Base-by-base conservation (phyloP, 2,888 invertebrate species). In the Mimumesa dahlbomi region DNA sequence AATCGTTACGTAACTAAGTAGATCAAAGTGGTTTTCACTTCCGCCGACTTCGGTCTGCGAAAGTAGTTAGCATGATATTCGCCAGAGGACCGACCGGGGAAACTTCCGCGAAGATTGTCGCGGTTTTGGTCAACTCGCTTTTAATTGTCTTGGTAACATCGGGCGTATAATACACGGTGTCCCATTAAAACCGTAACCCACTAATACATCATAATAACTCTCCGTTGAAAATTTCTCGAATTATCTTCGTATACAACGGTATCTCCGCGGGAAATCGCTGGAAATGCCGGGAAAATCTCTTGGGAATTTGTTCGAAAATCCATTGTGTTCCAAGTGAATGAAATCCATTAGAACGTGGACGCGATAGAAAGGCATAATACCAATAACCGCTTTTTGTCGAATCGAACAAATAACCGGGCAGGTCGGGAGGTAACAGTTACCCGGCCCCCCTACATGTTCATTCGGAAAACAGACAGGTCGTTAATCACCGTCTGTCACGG, bases 1-100 rank as follows among this genome's bases (percentile, higher is more conserved):
- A 42, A n/a, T n/a, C n/a, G n/a, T n/a, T n/a, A 54, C 54, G 65
- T 69, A 80, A n/a, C n/a, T n/a, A n/a, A 70, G 65, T 80, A 54
- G 71, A 77, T 75, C 73, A 72, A 72, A 70, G 59, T 74, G 75
- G 69, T 77, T n/a, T 79, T 50, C 67, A 48, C 42, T 53, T 25
- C 25, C 6, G 36, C 16, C 57, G 69, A 53, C 48, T 58, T 57
- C 25, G 52, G 16, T 40, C 13, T 25, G 25, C n/a, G 7, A 13
- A 21, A n/a, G 52, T 49, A 58, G 56, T 70, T 70, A 31, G 34
- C 7, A 31, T 48, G 38, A 46, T 50, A 64, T 42, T 69, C 42
- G 40, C 46, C 46, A 34, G 36, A 4, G 46, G 42, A 43, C 48
- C 16, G n/a, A 29, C 22, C 19, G 42, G 22, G n/a, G 40, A 50